phyloP scores from a whole-genome alignment of 2,113 vertebrate species.

The Anguilla japonica region DNA sequence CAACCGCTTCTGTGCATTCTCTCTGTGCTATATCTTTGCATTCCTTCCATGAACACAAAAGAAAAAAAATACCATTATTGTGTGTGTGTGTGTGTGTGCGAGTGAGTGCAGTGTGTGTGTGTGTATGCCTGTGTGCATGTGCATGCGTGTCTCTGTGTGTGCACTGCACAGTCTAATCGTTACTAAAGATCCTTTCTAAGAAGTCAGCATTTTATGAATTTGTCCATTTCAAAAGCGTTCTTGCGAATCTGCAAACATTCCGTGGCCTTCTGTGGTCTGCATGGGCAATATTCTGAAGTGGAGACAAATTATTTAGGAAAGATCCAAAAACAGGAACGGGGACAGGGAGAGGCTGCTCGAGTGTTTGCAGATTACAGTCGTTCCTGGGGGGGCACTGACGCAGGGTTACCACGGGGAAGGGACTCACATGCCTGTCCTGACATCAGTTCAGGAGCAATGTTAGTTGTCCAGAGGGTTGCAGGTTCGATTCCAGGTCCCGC shows the following conservation, averaged over 20 bases:
- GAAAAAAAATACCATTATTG: constrained; percentile 61
- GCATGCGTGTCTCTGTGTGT: constrained; percentile 22
- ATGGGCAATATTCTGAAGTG: not conserved
- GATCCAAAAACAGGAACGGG: not conserved
- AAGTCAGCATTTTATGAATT: constrained; percentile 40
- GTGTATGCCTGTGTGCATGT: not conserved
- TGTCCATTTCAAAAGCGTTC: constrained; percentile 50
- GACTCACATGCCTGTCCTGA: not conserved
- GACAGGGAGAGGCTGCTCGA: not conserved
- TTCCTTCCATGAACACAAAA: constrained; percentile 57
- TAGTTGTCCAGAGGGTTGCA: too few relatives aligned
- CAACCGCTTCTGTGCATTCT: constrained; percentile 61
- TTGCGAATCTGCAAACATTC: constrained; percentile 50
- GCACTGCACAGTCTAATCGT: constrained; percentile 43
- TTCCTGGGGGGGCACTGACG: not conserved
- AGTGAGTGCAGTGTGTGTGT: constrained; percentile 14
- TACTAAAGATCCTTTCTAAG: constrained; percentile 22
- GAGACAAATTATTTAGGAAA: constrained; percentile 30
- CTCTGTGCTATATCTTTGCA: constrained; percentile 61
- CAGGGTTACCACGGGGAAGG: not conserved
- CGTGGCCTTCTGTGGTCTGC: not conserved
- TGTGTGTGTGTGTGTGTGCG: constrained; percentile 17
- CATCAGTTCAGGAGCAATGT: not conserved
- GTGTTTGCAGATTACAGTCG: not conserved
- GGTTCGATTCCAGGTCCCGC: too few relatives aligned